These are phyloP conservation scores for Cettia cetti DNA, from an alignment of 2,113 vertebrate species.

Conservation along the genomic window DNA sequence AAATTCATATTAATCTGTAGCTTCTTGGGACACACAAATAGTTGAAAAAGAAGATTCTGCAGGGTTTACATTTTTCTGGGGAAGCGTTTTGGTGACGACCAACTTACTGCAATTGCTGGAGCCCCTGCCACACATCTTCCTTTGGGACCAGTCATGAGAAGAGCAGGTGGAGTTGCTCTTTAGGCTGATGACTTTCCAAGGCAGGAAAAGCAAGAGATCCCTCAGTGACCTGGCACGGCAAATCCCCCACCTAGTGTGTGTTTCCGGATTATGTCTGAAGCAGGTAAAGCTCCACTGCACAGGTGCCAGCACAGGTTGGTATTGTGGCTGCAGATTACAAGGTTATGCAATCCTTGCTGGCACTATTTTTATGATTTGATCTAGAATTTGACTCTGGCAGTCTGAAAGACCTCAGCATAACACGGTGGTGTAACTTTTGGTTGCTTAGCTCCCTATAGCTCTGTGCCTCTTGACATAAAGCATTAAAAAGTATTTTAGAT, in stretches of 20 bases:
- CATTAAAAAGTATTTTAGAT: neutral
- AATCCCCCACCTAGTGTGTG: neutral
- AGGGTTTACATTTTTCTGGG: neutral
- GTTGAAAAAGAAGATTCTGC: neutral
- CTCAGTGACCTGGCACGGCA: conserved; percentile 6
- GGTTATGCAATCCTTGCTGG: conserved; percentile 19
- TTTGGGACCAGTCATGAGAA: neutral
- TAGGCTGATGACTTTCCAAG: neutral
- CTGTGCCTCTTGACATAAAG: neutral
- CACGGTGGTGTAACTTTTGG: neutral
- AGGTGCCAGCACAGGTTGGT: neutral
- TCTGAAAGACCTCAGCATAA: neutral
- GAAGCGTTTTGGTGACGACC: neutral
- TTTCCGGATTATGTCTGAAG: conserved; percentile 52
- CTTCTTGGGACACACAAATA: neutral
- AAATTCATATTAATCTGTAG: neutral
- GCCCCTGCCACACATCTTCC: rapidly evolving
- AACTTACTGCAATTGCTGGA: neutral
- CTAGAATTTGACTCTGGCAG: neutral
- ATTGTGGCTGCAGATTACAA: conserved; percentile 38
- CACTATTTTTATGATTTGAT: neutral
- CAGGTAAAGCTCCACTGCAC: conserved; percentile 26
- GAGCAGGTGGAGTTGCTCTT: neutral
- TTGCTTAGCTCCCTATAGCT: neutral
- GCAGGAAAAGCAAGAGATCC: conserved; percentile 2